Evolutionary conservation across 2,113 vertebrate species (phyloP).

Genomic region (Lagopus muta): DNA sequence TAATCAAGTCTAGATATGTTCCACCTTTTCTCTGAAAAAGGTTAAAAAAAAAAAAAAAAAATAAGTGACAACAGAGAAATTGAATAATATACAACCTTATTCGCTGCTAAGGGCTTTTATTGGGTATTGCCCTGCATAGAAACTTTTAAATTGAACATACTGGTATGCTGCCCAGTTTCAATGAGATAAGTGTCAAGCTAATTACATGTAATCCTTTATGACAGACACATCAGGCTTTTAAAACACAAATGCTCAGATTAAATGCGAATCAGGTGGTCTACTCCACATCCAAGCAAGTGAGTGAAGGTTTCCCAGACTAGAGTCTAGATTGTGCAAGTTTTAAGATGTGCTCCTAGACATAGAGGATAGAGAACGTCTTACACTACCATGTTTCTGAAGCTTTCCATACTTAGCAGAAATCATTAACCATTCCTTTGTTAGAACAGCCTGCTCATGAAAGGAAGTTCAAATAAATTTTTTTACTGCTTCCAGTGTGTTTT

Average conservation of each 20-base stretch:
- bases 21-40: background rate
- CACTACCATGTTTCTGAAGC: background rate
- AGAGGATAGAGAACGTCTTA: background rate
- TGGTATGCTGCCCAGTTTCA: background rate
- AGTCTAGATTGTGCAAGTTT: background rate
- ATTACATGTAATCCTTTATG: background rate
- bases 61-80: background rate
- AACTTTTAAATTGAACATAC: background rate
- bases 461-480: slow-evolving; percentile 11
- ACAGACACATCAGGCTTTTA: background rate
- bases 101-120: background rate
- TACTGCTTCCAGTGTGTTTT: background rate
- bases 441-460: background rate
- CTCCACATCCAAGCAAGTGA: background rate
- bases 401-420: slow-evolving; percentile 55
- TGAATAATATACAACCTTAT: background rate
- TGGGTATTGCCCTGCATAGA: background rate
- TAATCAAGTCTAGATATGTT: slow-evolving; percentile 31
- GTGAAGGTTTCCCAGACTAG: background rate
- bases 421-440: slow-evolving; percentile 57
- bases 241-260: background rate
- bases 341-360: background rate
- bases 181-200: background rate
- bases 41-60: background rate
- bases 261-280: background rate